phyloP scores from a whole-genome alignment of 2,113 vertebrate genomes.

The Podarcis muralis region DNA sequence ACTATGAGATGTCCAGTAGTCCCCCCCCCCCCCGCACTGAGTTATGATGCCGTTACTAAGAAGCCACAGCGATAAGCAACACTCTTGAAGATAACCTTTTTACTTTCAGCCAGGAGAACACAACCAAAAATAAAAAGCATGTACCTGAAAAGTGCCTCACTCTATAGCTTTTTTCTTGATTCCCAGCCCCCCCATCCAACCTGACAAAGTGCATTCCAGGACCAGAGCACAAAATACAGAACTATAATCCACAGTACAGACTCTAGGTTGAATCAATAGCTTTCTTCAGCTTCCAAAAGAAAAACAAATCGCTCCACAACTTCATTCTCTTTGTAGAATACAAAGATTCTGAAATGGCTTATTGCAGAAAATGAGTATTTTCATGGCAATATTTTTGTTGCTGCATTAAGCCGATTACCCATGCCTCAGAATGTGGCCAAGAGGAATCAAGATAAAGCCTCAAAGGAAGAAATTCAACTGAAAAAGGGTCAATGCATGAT shows the following conservation, averaged over 20 bases:
- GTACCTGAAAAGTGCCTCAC: slow-evolving; percentile 36
- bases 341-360: neutral
- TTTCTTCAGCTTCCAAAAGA: slow-evolving; percentile 47
- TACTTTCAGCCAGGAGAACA: slow-evolving; percentile 12
- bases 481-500: neutral
- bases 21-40: slow-evolving; percentile 36
- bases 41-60: slow-evolving; percentile 47
- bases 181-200: neutral
- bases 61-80: slow-evolving; percentile 38
- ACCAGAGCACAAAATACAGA: slow-evolving; percentile 36
- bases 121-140: slow-evolving; percentile 51
- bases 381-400: slow-evolving; percentile 11
- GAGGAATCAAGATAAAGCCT: slow-evolving; percentile 44
- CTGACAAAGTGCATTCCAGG: slow-evolving; percentile 24
- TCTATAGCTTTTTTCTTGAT: slow-evolving; percentile 43
- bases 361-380: neutral
- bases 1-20: slow-evolving; percentile 32
- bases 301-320: slow-evolving; percentile 42
- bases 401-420: neutral
- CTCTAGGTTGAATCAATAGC: slow-evolving; percentile 21
- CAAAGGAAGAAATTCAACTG: slow-evolving; percentile 17
- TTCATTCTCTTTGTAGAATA: slow-evolving; percentile 17
- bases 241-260: neutral
- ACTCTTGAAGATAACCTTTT: slow-evolving; percentile 51
- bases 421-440: slow-evolving; percentile 32